Percentiles rank a stretch among this genome's conserved stretches.
These are phyloP conservation scores for human DNA, from an alignment of 2,113 vertebrate species.

Conservation along the genomic window GRCh38 chr11:125230001-125230500, in stretches of 20 bases:
- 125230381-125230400: not conserved
- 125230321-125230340: not conserved
- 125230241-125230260: not conserved
- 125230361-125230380: not conserved
- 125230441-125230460: not conserved
- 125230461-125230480: not conserved
- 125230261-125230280: not conserved
- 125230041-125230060: not conserved
- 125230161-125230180: not conserved
- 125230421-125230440: not conserved
- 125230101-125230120: not conserved
- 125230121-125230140: not conserved
- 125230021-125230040: not conserved
- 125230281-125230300: not conserved
- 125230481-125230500: not conserved
- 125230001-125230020: not conserved
- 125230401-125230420: not conserved
- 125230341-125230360: not conserved
- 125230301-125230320: not conserved
- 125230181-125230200: not conserved
- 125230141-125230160: not conserved
- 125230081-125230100: not conserved
- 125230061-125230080: no score
- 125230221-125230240: not conserved
- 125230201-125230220: not conserved